Evolutionary conservation across 2,797 vertebrate species (phyloP).

Genomic region (Lepilemur ruficaudatus): DNA sequence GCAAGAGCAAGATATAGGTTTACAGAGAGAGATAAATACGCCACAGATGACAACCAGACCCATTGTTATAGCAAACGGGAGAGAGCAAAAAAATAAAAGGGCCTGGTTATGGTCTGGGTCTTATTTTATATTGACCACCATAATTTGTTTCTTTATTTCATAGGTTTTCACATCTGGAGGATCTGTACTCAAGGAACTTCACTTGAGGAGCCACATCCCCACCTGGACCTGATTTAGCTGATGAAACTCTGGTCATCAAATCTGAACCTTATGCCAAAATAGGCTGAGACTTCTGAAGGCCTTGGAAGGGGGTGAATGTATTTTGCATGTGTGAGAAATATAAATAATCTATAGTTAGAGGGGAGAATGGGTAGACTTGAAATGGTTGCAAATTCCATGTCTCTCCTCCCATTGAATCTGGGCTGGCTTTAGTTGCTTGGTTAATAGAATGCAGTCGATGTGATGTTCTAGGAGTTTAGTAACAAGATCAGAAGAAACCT

Average conservation of each 20-base stretch:
- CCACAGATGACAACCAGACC: too few relatives aligned
- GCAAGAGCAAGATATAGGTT: too few relatives aligned
- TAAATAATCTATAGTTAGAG: neutral
- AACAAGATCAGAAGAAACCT: neutral
- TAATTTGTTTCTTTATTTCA: neutral
- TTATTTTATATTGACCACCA: too few relatives aligned
- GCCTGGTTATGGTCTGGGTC: too few relatives aligned
- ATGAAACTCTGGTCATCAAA: neutral
- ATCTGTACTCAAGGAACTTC: neutral
- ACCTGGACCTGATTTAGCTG: slow-evolving; percentile 16
- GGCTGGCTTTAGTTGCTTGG: neutral
- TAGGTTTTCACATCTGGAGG: neutral
- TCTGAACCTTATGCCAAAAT: neutral
- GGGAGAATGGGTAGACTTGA: neutral
- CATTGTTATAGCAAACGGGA: too few relatives aligned
- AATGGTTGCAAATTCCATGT: slow-evolving; percentile 18
- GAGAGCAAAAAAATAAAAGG: too few relatives aligned
- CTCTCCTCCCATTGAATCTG: neutral
- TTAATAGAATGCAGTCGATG: neutral
- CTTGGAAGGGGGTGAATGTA: neutral
- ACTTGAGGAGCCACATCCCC: neutral
- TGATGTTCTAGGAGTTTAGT: slow-evolving; percentile 20
- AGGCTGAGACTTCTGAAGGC: neutral
- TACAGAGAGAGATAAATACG: too few relatives aligned
- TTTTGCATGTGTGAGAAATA: neutral